phyloP scores from a whole-genome alignment of 2,113 vertebrate species.

The Austrofundulus limnaeus region DNA sequence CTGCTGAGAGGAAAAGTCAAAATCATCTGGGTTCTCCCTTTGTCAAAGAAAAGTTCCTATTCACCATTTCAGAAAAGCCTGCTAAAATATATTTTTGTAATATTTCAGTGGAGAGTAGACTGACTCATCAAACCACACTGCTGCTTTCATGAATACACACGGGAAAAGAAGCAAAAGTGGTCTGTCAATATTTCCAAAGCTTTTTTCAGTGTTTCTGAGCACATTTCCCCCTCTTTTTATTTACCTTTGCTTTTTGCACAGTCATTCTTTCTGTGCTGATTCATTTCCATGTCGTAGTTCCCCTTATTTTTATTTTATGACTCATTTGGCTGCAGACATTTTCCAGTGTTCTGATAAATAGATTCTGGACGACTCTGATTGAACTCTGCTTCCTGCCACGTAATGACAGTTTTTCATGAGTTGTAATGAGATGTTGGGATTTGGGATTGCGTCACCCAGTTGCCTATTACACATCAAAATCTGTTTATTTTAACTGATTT shows the following conservation, averaged over 20 bases:
- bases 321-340: not conserved
- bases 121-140: conserved; percentile 7
- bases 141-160: not conserved
- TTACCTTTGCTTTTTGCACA: not conserved
- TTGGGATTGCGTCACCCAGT: not conserved
- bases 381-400: not conserved
- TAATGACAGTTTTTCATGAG: conserved; percentile 8
- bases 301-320: conserved; percentile 18
- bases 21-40: not conserved
- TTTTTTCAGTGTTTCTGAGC: not conserved
- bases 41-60: not conserved
- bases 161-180: not conserved
- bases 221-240: not conserved
- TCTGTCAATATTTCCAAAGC: not conserved
- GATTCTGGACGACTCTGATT: conserved; percentile 7
- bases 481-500: not conserved
- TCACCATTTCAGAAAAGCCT: not conserved
- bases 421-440: not conserved
- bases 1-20: too few relatives aligned
- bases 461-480: not conserved
- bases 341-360: not conserved
- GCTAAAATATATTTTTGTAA: not conserved
- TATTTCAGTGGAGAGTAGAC: not conserved
- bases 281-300: conserved; percentile 12
- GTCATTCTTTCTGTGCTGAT: not conserved